Conservation (phyloP, 2,888 invertebrate species). For the Clanis bilineata region DNA sequence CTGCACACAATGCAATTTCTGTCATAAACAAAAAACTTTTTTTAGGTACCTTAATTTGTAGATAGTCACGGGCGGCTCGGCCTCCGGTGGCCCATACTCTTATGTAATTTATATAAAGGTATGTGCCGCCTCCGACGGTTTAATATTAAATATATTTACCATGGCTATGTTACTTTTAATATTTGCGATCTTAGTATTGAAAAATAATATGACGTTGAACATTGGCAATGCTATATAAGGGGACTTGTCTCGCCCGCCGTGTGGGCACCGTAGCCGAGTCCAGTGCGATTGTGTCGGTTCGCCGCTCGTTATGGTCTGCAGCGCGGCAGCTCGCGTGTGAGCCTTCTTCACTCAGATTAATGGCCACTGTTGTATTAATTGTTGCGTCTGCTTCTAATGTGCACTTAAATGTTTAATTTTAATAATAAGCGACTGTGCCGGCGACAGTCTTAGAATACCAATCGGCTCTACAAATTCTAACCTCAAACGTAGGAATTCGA, state of each 20-base stretch:
- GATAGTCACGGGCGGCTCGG: too few relatives aligned
- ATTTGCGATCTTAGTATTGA: too few relatives aligned
- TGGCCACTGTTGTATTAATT: slow-evolving; percentile 5
- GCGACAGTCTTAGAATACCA: neutral
- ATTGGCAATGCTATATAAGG: too few relatives aligned
- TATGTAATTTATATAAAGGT: too few relatives aligned
- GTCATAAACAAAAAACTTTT: too few relatives aligned
- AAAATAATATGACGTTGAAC: too few relatives aligned
- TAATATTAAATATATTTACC: too few relatives aligned
- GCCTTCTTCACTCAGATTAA: slow-evolving; percentile 5
- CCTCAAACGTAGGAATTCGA: neutral
- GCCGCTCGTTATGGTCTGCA: slow-evolving; percentile 4
- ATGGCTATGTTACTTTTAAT: too few relatives aligned
- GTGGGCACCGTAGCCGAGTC: neutral
- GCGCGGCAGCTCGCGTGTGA: slow-evolving; percentile 4
- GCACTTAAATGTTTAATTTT: neutral
- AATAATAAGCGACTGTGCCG: neutral
- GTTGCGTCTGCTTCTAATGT: neutral
- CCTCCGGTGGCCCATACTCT: too few relatives aligned
- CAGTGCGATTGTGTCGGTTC: slow-evolving; percentile 10
- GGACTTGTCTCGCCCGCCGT: neutral
- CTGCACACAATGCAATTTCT: too few relatives aligned
- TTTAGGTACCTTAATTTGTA: too few relatives aligned
- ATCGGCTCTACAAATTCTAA: neutral
- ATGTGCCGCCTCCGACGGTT: too few relatives aligned